Percentiles rank a stretch among this genome's conserved stretches.
Evolutionary conservation across 2,113 vertebrate genomes (phyloP).

Genomic region (Brienomyrus brachyistius): DNA sequence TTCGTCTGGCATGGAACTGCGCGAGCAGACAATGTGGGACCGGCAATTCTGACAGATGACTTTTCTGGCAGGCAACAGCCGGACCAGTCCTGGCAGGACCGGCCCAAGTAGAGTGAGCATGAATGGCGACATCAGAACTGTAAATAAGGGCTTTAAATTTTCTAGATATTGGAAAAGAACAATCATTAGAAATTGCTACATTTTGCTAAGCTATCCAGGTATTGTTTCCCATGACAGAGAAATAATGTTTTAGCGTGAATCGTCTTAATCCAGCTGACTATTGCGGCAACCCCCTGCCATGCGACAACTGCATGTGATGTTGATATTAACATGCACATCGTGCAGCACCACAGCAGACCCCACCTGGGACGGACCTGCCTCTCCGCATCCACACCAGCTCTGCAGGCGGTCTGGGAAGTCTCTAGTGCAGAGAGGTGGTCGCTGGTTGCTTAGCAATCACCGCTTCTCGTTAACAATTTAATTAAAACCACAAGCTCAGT

Average conservation of each 20-base stretch:
- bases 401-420: neutral
- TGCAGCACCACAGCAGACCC: neutral
- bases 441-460: neutral
- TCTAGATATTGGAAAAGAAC: neutral
- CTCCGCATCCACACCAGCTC: neutral
- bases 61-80: neutral
- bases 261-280: neutral
- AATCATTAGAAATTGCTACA: neutral
- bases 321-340: neutral
- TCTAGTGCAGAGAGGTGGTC: neutral
- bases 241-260: neutral
- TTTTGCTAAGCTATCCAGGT: neutral
- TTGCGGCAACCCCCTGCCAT: neutral
- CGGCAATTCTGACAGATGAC: neutral
- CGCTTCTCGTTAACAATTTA: slow-evolving; percentile 16
- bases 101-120: neutral
- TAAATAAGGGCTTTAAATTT: neutral
- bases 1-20: neutral
- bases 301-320: neutral
- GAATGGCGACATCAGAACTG: neutral
- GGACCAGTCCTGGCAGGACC: neutral
- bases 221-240: neutral
- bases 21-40: neutral
- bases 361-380: too few species aligned
- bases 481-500: slow-evolving; percentile 19